phyloP scores from a whole-genome alignment of 37 sponge, comb jelly and placozoan genomes.

The Spongilla lacustris region DNA sequence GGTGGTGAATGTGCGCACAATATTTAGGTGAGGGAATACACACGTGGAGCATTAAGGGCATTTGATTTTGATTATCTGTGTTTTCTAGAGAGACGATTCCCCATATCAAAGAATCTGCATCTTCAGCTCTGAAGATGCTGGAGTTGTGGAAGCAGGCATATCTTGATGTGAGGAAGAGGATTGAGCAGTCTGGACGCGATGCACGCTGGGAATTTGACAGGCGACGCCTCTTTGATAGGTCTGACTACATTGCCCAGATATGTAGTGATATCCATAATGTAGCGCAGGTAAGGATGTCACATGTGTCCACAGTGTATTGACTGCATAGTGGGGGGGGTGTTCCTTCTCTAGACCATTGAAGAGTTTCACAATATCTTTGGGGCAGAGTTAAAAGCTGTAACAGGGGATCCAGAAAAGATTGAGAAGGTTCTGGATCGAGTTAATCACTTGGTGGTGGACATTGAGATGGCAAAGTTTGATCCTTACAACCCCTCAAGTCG shows the following conservation, averaged over 20 bases:
- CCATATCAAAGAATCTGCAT: constrained; percentile 78
- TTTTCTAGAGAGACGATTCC: constrained; percentile 48
- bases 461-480: constrained; percentile 85
- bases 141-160: constrained; percentile 94
- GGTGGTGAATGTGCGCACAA: constrained; percentile 83
- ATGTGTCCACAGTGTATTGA: no score
- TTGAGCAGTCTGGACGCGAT: constrained; percentile 97
- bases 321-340: no score
- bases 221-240: constrained; percentile 89
- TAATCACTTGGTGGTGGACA: constrained; percentile 72
- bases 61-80: not conserved
- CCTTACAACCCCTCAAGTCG: constrained; percentile 75
- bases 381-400: constrained; percentile 97
- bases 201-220: constrained; percentile 99
- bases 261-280: constrained; percentile 90
- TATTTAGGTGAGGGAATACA: constrained; percentile 65
- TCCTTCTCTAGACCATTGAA: constrained; percentile 77
- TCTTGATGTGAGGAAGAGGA: constrained; percentile 96
- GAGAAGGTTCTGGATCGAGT: constrained; percentile 85
- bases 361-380: constrained; percentile 99
- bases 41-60: no score
- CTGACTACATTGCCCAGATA: constrained; percentile 90
- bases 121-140: constrained; percentile 79
- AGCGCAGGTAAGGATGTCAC: constrained; percentile 84
- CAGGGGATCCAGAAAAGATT: constrained; percentile 89